Evolutionary conservation across 2,797 vertebrate species (phyloP), one percentile per base, ranked within the genome.

Genomic region (Petrocephalus sullivani): DNA sequence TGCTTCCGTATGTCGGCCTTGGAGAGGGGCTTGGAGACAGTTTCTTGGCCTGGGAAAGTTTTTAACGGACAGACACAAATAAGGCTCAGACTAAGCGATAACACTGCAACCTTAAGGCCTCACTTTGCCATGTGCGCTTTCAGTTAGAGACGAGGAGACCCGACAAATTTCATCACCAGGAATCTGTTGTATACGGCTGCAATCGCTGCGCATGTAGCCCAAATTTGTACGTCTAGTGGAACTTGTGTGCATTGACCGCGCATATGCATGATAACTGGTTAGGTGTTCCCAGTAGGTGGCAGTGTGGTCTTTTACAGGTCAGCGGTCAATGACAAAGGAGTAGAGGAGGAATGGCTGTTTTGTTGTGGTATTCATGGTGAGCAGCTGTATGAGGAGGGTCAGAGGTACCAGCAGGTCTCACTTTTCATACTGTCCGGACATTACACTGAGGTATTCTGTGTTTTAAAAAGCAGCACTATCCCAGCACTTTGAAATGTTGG

Each of bases 1-100:
- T 98, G 97, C 86, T 95, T 96, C 89, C 96, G 96, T 85, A 99
- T 94, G 92, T 99, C 98, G 8, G 93, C 91, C 91, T 97, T 98
- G 89, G 95, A 97, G 87, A 95, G 96, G 78, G 97, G 95, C 88
- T 98, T 99, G 12, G 97, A 96, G 0, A 93, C 94, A 8, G 90
- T 92, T 88, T 99, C 98, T 54, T 96, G 96, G 88, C 94, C 96
- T 96, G 92, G 12, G 2, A 87, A 64, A 64, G 82, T 89, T 7
- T 85, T 16, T 21, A 19, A 60, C 12, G n/a, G 81, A 28, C 8
- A 54, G 51, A 16, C 10, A 14, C 51, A 54, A 10, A 54, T 53
- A 54, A 51, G 6, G 16, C 54, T 37, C 10, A 16, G 71, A 58
- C 5, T n/a, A 28, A 16, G n/a, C 83, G 46, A 33, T 37, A 16